These are phyloP conservation scores for Gymnorhina tibicen DNA, from an alignment of 2,113 vertebrate genomes.

Conservation along the genomic window DNA sequence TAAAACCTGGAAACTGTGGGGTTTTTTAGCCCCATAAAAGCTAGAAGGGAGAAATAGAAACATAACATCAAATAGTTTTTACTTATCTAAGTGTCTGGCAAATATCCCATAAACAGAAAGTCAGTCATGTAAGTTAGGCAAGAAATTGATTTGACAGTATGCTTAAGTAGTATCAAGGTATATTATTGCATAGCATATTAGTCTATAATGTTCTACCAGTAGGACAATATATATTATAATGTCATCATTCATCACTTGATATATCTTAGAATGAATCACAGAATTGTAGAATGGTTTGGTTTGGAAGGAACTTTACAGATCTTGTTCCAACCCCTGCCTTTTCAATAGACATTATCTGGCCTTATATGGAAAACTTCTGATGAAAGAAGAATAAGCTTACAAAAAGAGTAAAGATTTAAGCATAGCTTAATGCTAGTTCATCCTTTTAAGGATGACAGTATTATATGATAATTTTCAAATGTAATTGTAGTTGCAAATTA, in stretches of 20 bases:
- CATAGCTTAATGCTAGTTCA: background rate
- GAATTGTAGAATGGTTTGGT: background rate
- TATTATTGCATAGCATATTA: background rate
- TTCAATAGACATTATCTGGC: background rate
- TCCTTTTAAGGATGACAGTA: background rate
- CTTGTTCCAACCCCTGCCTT: background rate
- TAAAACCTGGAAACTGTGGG: background rate
- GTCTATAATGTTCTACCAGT: background rate
- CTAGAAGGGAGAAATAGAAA: background rate
- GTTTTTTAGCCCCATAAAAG: background rate
- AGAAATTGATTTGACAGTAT: background rate
- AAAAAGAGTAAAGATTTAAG: background rate
- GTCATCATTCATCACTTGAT: background rate
- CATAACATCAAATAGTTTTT: background rate
- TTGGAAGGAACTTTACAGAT: background rate
- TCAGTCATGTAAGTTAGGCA: background rate
- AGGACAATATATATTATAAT: background rate
- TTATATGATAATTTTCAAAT: background rate
- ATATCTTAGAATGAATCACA: background rate
- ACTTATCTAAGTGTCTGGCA: background rate
- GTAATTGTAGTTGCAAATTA: background rate
- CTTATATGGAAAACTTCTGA: background rate
- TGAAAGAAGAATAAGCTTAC: background rate
- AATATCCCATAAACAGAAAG: background rate
- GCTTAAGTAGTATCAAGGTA: background rate